Conservation (phyloP, 2,888 invertebrate species). For the Busseola fusca region DNA sequence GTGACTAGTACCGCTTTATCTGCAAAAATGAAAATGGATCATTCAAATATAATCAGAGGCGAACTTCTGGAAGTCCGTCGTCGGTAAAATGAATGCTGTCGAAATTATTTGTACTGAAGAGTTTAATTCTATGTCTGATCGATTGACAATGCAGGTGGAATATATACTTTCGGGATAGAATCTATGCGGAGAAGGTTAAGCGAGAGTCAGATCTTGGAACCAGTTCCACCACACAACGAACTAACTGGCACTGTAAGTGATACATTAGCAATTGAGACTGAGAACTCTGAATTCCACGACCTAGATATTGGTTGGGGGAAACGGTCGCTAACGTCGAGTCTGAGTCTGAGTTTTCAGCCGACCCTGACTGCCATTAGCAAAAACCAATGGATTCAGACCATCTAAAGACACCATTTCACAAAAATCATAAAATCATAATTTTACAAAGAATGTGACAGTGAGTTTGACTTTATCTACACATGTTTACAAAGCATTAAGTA, state of each 20-base stretch:
- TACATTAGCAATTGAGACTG: background rate
- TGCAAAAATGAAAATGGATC: constrained; percentile 2
- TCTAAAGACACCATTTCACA: background rate
- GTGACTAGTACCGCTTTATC: too few relatives aligned
- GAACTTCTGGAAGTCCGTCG: too few relatives aligned
- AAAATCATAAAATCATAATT: too few relatives aligned
- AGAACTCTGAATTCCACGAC: background rate
- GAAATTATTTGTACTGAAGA: background rate
- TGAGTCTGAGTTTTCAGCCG: background rate
- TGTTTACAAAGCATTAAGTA: background rate
- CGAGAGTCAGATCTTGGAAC: background rate
- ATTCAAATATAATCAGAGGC: background rate
- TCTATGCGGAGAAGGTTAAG: background rate
- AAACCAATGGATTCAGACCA: background rate
- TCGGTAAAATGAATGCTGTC: too few relatives aligned
- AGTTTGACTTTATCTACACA: background rate
- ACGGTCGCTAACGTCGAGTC: background rate
- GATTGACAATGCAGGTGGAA: too few relatives aligned
- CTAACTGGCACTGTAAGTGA: background rate
- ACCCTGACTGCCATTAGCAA: background rate
- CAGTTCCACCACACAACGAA: background rate
- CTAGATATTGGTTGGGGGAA: background rate
- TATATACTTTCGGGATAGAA: too few relatives aligned
- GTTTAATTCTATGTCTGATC: too few relatives aligned
- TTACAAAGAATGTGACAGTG: background rate